Evolutionary conservation across 2,113 vertebrate genomes (phyloP).

Genomic region (Lontra canadensis): DNA sequence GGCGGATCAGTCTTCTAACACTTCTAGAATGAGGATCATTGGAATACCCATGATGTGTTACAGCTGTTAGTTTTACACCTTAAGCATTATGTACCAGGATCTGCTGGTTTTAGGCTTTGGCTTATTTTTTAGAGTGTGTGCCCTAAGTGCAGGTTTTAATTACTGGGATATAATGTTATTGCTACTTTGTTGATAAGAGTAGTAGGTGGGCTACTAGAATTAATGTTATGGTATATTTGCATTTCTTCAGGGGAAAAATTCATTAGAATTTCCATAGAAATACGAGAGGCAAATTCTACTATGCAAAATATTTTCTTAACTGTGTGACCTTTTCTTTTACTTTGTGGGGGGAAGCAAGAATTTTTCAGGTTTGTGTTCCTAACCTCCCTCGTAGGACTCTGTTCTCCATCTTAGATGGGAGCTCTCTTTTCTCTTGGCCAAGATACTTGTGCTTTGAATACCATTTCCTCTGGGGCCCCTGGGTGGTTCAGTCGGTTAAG

Average conservation of each 20-base stretch:
- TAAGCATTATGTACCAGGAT: not conserved
- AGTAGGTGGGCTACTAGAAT: not conserved
- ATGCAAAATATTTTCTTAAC: not conserved
- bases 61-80: not conserved
- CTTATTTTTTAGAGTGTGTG: not conserved
- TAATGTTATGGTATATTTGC: not conserved
- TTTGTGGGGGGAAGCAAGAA: not conserved
- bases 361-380: slow-evolving; percentile 27
- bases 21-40: not conserved
- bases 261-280: not conserved
- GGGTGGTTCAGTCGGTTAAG: too few relatives aligned
- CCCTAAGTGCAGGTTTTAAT: slow-evolving; percentile 2
- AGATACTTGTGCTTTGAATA: not conserved
- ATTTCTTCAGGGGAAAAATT: not conserved
- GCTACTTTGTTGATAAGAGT: not conserved
- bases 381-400: not conserved
- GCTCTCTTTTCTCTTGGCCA: not conserved
- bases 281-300: not conserved
- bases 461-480: not conserved
- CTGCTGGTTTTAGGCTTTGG: not conserved
- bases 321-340: not conserved
- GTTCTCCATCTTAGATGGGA: not conserved
- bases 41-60: not conserved
- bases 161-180: not conserved
- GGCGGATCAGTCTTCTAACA: not conserved